Base-by-base conservation (phyloP, 2,888 invertebrate genomes). In the Meandrusa payeni region DNA sequence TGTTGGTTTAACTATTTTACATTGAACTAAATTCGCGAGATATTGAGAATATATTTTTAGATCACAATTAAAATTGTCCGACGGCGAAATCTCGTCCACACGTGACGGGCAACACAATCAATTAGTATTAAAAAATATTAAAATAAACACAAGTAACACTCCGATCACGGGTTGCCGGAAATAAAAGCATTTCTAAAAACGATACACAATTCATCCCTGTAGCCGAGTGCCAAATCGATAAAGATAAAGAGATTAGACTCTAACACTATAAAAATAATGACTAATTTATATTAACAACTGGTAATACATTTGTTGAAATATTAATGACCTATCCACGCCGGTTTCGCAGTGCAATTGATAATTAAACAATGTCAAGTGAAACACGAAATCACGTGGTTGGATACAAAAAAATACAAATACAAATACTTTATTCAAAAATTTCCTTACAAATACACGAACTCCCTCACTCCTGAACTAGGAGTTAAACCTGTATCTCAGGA, bases 111-210 rank as follows among this genome's bases (percentile, higher is more conserved):
- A 12, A 34, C n/a, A 5, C 20, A 28, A 28, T 20, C 5, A 6
- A 5, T 11, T n/a, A 15, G 6, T 12, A 29, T 15, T 20, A 19
- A 22, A 39, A 39, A 40, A 40, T 24, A 11, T 3, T 41, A 17
- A 41, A 41, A 34, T 20, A 31, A 37, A 43, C 26, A 19, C 17
- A 13, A 10, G n/a, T 7, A n/a, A 20, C 12, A 5, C 5, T 5
- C 10, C 36, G 28, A 29, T 7, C 17, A 15, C 10, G 24, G n/a
- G 24, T 43, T 43, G 31, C 37, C 37, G 43, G 31, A 43, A 31
- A 43, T 37, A 22, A 37, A 13, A 31, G 10, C 19, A 38, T 44
- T 38, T 29, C 38, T 42, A 24, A 33, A 43, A 12, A 40, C 32
- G 17, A 29, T 29, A 42, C 15, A 10, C 36, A 37, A 43, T 43